Base-by-base conservation (phyloP, 2,797 vertebrate species). In the Nyctibius grandis region DNA sequence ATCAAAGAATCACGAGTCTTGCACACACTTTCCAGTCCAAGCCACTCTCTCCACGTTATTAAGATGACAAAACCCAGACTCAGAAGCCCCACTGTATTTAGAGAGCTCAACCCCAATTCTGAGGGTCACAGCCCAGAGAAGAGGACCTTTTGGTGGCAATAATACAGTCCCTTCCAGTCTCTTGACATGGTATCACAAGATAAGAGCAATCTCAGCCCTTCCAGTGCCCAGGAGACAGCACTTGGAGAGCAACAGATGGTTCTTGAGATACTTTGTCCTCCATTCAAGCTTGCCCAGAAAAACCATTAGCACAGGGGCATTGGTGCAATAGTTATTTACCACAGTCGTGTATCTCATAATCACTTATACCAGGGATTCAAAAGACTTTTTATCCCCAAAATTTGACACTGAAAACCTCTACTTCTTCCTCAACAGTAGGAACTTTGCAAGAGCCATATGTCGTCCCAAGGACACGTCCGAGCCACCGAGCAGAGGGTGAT, bases 1-100 rank as follows among this genome's bases (percentile, higher is more conserved):
- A 36, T 1, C 11, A 1, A 28, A n/a, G 45, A 40, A 44, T 13
- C 10, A 1, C 0, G 0, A 53, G 47, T 5, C 42, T 16, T n/a
- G 38, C 63, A 11, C 20, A 2, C 5, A 0, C 17, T 28, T 92
- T 47, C 68, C 36, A 7, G 19, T 33, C 57, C 65, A 81, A 25
- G 38, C 5, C 21, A 1, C 9, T 4, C 29, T 42, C 50, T n/a
- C 51, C 1, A 6, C 1, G 1, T 3, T 33, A 59, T 33, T 21
- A 9, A 19, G 38, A 20, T 6, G 44, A 11, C 18, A 74, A 87
- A 87, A 67, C 6, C 44, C 10, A 40, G 51, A 23, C 34, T 68
- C 13, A 13, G 38, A 81, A 76, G 45, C 12, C 25, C 29, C 34
- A 44, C 14, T 0, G 0, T 12, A 26, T 47, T 65, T 60, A 48